A percentile compares a stretch with the other conserved stretches of the same genome.
These are phyloP conservation scores for Castor canadensis DNA, from an alignment of 2,113 vertebrate species.

Conservation along the genomic window DNA sequence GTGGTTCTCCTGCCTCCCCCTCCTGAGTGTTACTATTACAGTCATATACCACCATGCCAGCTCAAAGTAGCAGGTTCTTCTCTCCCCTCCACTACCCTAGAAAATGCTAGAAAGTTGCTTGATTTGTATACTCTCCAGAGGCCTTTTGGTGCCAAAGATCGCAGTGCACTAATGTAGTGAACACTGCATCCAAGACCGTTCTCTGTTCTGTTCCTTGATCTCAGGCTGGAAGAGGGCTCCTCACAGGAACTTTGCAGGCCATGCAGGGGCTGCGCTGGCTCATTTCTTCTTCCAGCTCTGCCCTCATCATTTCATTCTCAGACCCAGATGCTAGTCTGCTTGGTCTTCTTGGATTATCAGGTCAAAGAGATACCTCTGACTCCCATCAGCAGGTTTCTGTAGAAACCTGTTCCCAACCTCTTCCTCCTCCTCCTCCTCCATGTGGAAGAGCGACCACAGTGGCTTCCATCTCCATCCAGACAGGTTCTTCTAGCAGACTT, in stretches of 20 bases:
- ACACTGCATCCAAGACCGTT: neutral
- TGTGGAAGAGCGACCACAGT: neutral
- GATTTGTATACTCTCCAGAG: neutral
- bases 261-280: neutral
- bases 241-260: neutral
- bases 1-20: too few species aligned
- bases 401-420: too few species aligned
- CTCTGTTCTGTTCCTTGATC: conserved; percentile 8
- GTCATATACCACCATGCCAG: too few species aligned
- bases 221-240: neutral
- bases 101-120: neutral
- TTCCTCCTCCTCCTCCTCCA: neutral
- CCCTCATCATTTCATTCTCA: conserved; percentile 20
- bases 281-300: neutral
- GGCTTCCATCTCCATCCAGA: neutral
- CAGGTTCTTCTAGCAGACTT: neutral
- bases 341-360: neutral
- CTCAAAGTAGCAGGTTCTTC: neutral
- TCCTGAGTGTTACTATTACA: neutral
- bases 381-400: neutral
- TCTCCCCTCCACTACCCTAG: neutral
- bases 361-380: neutral
- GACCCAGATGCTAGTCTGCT: neutral
- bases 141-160: neutral
- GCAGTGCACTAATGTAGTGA: neutral